Evolutionary conservation across 1,140 invertebrate species (phyloP).

Genomic region (Trichonephila inaurata): DNA sequence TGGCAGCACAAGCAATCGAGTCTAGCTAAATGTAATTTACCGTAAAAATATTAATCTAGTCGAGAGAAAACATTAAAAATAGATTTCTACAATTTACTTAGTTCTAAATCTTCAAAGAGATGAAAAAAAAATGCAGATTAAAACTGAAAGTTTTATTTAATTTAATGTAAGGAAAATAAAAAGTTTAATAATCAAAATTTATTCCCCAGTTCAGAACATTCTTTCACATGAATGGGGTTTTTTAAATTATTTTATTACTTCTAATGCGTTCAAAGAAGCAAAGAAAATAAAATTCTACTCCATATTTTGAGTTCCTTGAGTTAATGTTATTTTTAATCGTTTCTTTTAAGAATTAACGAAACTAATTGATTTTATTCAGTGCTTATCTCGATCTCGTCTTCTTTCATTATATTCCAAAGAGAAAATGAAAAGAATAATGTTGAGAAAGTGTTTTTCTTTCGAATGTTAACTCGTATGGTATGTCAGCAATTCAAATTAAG

Average conservation of each 20-base stretch:
- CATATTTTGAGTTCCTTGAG: background rate
- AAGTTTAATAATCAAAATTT: background rate
- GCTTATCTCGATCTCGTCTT: background rate
- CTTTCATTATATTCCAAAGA: background rate
- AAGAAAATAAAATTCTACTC: background rate
- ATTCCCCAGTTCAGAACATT: background rate
- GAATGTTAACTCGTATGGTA: background rate
- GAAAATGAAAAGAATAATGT: background rate
- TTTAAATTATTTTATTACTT: background rate
- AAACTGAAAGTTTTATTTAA: background rate
- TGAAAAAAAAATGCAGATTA: background rate
- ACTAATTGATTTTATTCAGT: background rate
- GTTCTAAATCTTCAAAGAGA: background rate
- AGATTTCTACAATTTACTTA: background rate
- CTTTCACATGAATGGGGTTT: background rate
- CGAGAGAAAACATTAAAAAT: background rate
- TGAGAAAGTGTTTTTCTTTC: background rate
- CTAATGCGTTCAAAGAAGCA: background rate
- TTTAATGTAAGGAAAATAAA: background rate
- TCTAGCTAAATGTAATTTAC: background rate
- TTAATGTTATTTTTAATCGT: background rate
- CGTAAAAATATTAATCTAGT: slow-evolving; percentile 1
- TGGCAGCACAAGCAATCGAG: background rate
- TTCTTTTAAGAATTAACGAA: background rate
- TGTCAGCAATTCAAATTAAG: background rate